Base-by-base conservation (phyloP, 2,797 vertebrate genomes). In the Lerista edwardsae region DNA sequence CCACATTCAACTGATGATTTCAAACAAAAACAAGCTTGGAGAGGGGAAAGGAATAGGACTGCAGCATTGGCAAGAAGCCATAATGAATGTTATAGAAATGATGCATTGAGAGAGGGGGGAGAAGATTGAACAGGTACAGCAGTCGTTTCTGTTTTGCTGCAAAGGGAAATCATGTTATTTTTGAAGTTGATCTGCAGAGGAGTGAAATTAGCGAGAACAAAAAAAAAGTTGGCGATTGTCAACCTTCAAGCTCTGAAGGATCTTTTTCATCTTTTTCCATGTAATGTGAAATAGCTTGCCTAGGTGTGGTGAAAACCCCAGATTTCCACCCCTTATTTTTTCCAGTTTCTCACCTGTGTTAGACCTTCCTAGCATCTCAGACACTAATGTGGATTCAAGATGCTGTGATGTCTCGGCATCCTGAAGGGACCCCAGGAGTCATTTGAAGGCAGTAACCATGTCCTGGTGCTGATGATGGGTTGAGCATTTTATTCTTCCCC, bases 191-290 rank as follows among this genome's bases (percentile, higher is more conserved):
- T 82, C 39, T 83, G 75, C 7, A 0, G 83, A 79, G 73, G 47
- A 61, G 64, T 90, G 79, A 93, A 89, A 71, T 86, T 87, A 91
- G 74, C 64, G 78, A 65, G 23, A 61, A 6, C 23, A 61, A 61
- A 10, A 82, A 5, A 44, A 2, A 91, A 3, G 4, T 14, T 75
- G 62, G 8, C 27, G 39, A 39, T 61, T 36, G 23, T 11, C n/a
- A 27, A 27, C 34, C 23, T 61, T 61, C 6, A 47, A 4, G 39
- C 71, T 80, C 12, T 31, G 51, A 11, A 15, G 87, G 57, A 86
- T 80, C 6, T 80, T 82, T 73, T 19, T 2, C 1, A 57, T 57
- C 9, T 57, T 2, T 41, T 29, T 29, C 77, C 57, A 2, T 88
- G 90, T 14, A 34, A 39, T 86, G 39, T 79, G 31, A 78, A 10